Percentiles rank a stretch among this genome's conserved stretches.
Evolutionary conservation across 1,140 invertebrate species (phyloP).

Genomic region (Holcopasites calliopsidis): DNA sequence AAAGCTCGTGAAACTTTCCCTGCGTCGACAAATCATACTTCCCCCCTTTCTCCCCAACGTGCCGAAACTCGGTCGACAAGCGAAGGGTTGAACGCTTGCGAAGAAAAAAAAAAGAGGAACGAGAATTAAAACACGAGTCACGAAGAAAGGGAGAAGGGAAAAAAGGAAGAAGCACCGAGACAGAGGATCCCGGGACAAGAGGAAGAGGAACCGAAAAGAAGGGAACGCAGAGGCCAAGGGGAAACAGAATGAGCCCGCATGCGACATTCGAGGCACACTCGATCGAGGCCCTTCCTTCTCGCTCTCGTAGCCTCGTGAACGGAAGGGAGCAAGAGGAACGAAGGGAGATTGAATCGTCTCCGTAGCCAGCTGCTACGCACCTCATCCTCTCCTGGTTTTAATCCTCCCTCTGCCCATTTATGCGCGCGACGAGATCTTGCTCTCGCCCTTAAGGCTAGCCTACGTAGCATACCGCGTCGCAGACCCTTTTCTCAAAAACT

Average conservation of each 20-base stretch:
- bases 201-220: conserved; percentile 28
- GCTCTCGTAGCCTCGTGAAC: conserved; percentile 38
- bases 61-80: neutral
- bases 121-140: neutral
- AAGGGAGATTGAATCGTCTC: conserved; percentile 63
- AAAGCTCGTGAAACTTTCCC: neutral
- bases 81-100: neutral
- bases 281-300: conserved; percentile 10
- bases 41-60: too few relatives aligned
- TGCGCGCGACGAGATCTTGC: conserved; percentile 35
- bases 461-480: neutral
- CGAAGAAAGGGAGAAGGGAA: neutral
- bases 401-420: conserved; percentile 26
- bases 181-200: conserved; percentile 20
- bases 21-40: conserved; percentile 18
- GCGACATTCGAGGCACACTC: conserved; percentile 62
- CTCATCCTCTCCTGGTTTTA: conserved; percentile 37
- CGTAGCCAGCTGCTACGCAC: conserved; percentile 47
- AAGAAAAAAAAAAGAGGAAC: neutral
- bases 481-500: conserved; percentile 53
- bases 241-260: conserved; percentile 60
- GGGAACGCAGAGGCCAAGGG: conserved; percentile 24
- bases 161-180: neutral
- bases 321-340: conserved; percentile 14
- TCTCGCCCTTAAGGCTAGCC: too few relatives aligned